Evolutionary conservation across 2,888 invertebrate genomes (phyloP).

Genomic region (Plebejus anna): DNA sequence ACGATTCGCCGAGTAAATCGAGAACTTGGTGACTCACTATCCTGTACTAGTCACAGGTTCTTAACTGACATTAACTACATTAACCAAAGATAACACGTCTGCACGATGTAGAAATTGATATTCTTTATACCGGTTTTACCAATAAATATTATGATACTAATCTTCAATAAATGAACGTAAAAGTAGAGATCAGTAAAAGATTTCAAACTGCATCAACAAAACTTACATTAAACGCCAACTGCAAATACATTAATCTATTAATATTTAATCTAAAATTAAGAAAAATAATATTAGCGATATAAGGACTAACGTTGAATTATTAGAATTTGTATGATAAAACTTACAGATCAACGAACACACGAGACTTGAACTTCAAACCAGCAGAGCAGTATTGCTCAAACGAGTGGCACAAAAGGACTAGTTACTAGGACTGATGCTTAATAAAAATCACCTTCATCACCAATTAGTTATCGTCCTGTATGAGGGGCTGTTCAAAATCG

Average conservation of each 20-base stretch:
- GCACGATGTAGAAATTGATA: background rate
- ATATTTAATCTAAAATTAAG: background rate
- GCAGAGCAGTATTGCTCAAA: slow-evolving; percentile 7
- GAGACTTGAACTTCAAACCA: background rate
- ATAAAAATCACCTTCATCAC: slow-evolving; percentile 14
- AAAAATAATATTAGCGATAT: background rate
- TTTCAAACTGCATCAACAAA: background rate
- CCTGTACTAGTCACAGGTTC: slow-evolving; percentile 28
- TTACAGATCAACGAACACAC: background rate
- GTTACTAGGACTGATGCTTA: background rate
- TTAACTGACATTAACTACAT: slow-evolving; percentile 11
- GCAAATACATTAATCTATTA: too few species aligned
- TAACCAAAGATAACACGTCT: slow-evolving; percentile 9
- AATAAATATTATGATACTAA: background rate
- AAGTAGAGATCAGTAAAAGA: background rate
- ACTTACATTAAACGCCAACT: too few species aligned
- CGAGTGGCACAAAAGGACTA: slow-evolving; percentile 7
- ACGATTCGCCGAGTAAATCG: slow-evolving; percentile 39
- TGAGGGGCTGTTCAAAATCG: background rate
- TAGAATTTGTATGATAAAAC: background rate
- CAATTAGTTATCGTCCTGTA: slow-evolving; percentile 7
- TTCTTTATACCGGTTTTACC: background rate
- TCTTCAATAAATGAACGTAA: background rate
- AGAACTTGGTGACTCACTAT: slow-evolving; percentile 39
- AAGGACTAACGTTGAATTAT: background rate